Base-by-base conservation (phyloP, 2,888 invertebrate genomes). In the Catocala sponsa region DNA sequence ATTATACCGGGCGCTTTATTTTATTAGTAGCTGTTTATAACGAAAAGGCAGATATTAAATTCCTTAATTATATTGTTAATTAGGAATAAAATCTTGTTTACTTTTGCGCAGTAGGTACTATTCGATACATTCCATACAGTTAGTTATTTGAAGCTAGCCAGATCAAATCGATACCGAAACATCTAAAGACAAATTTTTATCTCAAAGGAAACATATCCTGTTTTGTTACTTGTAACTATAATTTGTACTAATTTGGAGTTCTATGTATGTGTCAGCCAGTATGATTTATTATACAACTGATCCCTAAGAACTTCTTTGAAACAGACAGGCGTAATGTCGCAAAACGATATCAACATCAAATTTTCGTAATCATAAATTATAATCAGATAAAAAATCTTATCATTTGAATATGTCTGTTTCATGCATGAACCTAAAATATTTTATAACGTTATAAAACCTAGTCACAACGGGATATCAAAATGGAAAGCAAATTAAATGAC, bases 201-300 rank as follows among this genome's bases (percentile, higher is more conserved):
- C 50, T 48, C 44, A 75, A 59, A 61, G 61, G 65, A 60, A 73
- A 60, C 62, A 60, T 63, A 60, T 72, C 68, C 62, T 68, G 68
- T 72, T 66, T 59, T 54, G 60, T 53, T 53, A 25, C 25, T 25
- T 2, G 60, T 73, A 48, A 63, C 54, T 48, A 47, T 71, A 67
- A 70, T 68, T 70, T 54, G 59, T 44, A 61, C 59, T 67, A 74
- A 70, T 64, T 68, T 63, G 54, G 60, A 68, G 63, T 68, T 65
- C 50, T 64, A 55, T 55, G 57, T 56, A 55, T 25, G 4, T 73
- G 63, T 65, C 60, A 65, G 56, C 38, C 56, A 44, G 56, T 35
- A 43, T 71, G 71, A 74, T 79, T 68, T 76, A 74, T 78, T 70
- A 73, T 68, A 68, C 63, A 57, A 60, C 57, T 55, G 59, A 63